A percentile compares a stretch with the other conserved stretches of the same genome.
phyloP scores from a whole-genome alignment of 1,140 invertebrate genomes.

The Cotesia chilonis region DNA sequence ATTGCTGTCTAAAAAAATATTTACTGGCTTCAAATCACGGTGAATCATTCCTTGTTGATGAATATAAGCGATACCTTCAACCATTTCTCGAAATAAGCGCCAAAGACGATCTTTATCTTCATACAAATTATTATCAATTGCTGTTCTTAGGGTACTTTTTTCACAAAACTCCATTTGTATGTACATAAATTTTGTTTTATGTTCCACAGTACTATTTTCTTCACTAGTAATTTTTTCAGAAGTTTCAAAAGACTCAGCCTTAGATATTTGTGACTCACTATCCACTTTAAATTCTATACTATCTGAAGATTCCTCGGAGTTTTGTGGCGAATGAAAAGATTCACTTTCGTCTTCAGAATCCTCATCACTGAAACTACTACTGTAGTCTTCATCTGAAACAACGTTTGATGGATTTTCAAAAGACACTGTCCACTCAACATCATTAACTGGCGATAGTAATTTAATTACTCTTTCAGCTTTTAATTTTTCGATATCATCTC shows the following conservation, averaged over 20 bases:
- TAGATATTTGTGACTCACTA: slow-evolving; percentile 43
- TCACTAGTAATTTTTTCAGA: slow-evolving; percentile 42
- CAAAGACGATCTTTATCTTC: slow-evolving; percentile 83
- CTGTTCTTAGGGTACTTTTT: slow-evolving; percentile 83
- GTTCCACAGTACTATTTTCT: slow-evolving; percentile 38
- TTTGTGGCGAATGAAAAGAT: slow-evolving; percentile 48
- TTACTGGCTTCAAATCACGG: slow-evolving; percentile 92
- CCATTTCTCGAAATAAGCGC: slow-evolving; percentile 92
- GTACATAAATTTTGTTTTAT: slow-evolving; percentile 79
- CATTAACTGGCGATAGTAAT: too few relatives aligned
- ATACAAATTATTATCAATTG: slow-evolving; percentile 87
- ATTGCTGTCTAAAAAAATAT: slow-evolving; percentile 94
- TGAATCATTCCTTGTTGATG: slow-evolving; percentile 97
- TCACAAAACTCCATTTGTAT: slow-evolving; percentile 95
- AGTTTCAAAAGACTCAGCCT: slow-evolving; percentile 6
- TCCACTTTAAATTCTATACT: slow-evolving; percentile 67
- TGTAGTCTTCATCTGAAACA: slow-evolving; percentile 65
- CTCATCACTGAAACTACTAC: slow-evolving; percentile 64
- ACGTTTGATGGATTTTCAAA: slow-evolving; percentile 64
- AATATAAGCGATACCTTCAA: slow-evolving; percentile 90
- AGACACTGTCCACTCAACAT: too few relatives aligned
- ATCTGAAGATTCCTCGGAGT: slow-evolving; percentile 60
- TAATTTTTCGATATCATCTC: background rate
- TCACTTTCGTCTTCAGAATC: slow-evolving; percentile 65
- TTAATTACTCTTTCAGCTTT: too few relatives aligned